Evolutionary conservation across 1,140 invertebrate species (phyloP).

Genomic region (Chironomus tepperi): DNA sequence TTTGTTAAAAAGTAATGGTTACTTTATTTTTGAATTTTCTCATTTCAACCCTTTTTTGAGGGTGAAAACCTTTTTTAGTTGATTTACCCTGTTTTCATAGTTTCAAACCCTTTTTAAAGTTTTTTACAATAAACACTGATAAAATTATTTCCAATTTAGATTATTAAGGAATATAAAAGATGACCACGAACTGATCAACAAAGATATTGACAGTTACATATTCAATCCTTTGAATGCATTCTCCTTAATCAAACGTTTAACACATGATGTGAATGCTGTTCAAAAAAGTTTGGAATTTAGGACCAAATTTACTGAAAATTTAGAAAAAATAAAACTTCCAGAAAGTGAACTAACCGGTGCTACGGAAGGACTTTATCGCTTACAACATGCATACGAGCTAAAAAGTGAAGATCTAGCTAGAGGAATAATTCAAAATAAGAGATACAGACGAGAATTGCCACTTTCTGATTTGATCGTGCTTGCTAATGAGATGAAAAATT

Average conservation of each 20-base stretch:
- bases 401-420: constrained; percentile 31
- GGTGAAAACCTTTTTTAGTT: too few species aligned
- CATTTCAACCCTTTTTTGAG: too few species aligned
- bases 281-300: background rate
- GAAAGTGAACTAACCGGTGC: constrained; percentile 33
- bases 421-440: constrained; percentile 32
- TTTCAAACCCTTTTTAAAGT: too few species aligned
- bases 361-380: constrained; percentile 33
- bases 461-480: background rate
- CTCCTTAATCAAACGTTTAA: constrained; percentile 86
- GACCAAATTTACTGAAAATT: background rate
- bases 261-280: constrained; percentile 51
- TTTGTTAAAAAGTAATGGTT: too few species aligned
- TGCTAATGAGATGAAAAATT: background rate
- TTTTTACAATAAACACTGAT: too few species aligned
- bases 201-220: constrained; percentile 72
- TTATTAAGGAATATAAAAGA: constrained; percentile 47
- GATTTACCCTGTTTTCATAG: too few species aligned
- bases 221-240: constrained; percentile 96
- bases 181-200: constrained; percentile 50
- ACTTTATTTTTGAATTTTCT: too few species aligned
- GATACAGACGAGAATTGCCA: background rate
- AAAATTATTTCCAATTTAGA: background rate
- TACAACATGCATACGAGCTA: constrained; percentile 34
- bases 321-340: background rate